Evolutionary conservation across 2,113 vertebrate species (phyloP), one percentile per base, ranked within the genome.

Genomic region (Phalacrocorax aristotelis): DNA sequence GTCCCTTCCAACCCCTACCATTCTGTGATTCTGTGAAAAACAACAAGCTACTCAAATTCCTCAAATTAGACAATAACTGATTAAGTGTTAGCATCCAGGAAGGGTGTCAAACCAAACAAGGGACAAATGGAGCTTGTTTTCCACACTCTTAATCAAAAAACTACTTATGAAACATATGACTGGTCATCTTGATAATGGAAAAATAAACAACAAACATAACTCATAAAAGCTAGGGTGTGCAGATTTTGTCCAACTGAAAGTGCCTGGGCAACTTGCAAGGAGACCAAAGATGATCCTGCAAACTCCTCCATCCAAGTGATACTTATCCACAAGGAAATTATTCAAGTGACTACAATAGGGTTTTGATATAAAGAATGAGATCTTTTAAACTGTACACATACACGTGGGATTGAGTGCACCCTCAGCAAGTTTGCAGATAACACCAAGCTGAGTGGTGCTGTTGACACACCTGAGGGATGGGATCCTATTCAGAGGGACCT

Each of bases 111-210:
- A 97, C 46, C 46, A 90, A 97, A 86, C 32, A 96, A 90, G 15
- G 42, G 79, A 88, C 0, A 3, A 95, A 87, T 10, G 19, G 64
- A 93, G 46, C 23, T 75, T 94, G 38, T 89, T 84, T 77, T 51
- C 30, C 49, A 68, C 87, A 93, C 95, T 95, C 69, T 90, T 77
- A 90, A 62, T 51, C 55, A 36, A 94, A 69, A 95, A 86, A 13
- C 26, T 78, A 87, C 83, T 96, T 94, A 87, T 83, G 90, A 93
- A 96, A 89, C 48, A 48, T 54, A 22, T 21, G 80, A 88, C 60
- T 87, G 55, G 55, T 92, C 55, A 92, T 97, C 90, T 87, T 95
- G 90, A 95, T 95, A 96, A 91, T 10, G 30, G 30, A 93, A 94
- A 95, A 89, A 78, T 78, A 86, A 94, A 91, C 54, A 93, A 90